phyloP scores from a whole-genome alignment of 35 echinoderm and acorn worm genomes.

The Eucidaris tribuloides region DNA sequence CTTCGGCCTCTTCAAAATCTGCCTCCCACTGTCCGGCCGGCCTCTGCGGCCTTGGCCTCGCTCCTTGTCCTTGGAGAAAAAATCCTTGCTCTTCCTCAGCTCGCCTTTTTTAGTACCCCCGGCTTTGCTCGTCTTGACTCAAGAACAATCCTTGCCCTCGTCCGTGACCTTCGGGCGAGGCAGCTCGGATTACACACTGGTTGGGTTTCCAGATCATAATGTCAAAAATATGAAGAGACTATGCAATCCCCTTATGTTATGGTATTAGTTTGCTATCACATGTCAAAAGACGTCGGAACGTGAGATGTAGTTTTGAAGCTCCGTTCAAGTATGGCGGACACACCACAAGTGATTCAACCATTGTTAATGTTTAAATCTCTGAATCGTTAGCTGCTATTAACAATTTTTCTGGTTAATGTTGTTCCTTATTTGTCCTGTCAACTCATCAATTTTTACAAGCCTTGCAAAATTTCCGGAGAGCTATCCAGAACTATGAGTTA shows the following conservation, averaged over 20 bases:
- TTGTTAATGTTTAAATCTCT: not conserved
- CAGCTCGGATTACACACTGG: too few species aligned
- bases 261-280: not conserved
- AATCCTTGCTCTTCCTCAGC: too few species aligned
- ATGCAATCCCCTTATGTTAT: constrained; percentile 11
- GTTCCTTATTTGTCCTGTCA: not conserved
- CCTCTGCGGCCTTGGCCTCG: too few species aligned
- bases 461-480: not conserved
- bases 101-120: too few species aligned
- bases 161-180: too few species aligned
- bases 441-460: not conserved
- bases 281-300: not conserved
- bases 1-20: too few species aligned
- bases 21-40: too few species aligned
- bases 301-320: not conserved
- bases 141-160: too few species aligned
- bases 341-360: not conserved
- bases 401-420: constrained; percentile 11
- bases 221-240: constrained; percentile 32
- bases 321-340: not conserved
- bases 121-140: too few species aligned
- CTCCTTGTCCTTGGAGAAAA: too few species aligned
- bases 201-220: constrained; percentile 34
- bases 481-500: not conserved
- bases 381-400: constrained; percentile 6